Evolutionary conservation across 2,113 vertebrate genomes (phyloP).

Genomic region (Albula glossodonta): DNA sequence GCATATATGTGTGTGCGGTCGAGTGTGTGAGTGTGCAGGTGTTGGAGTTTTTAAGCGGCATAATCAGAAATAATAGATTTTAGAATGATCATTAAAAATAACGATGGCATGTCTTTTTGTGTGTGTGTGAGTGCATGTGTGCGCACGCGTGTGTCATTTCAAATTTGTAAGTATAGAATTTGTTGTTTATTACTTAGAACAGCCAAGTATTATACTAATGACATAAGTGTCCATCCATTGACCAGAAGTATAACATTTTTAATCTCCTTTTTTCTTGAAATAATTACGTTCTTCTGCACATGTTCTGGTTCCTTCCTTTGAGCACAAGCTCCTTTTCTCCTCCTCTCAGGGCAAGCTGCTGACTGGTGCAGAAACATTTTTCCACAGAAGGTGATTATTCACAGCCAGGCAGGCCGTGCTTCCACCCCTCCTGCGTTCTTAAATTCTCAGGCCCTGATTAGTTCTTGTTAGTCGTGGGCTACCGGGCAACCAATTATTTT

Average conservation of each 20-base stretch:
- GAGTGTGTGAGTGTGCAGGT: neutral
- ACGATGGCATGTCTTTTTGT: too few species aligned
- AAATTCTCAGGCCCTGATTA: conserved; percentile 33
- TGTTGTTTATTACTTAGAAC: neutral
- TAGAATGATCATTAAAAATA: too few species aligned
- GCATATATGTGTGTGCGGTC: neutral
- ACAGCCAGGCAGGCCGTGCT: neutral
- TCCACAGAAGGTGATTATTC: neutral
- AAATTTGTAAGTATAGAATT: neutral
- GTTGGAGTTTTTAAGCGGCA: neutral
- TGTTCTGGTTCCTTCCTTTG: neutral
- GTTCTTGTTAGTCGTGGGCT: conserved; percentile 35
- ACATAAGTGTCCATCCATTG: neutral
- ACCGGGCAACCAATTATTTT: conserved; percentile 35
- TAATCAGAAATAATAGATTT: neutral
- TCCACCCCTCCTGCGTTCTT: conserved; percentile 27
- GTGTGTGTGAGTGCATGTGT: too few species aligned
- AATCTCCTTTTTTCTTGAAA: conserved; percentile 10
- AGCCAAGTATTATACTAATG: neutral
- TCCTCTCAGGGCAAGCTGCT: neutral
- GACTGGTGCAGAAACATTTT: neutral
- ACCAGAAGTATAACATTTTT: neutral
- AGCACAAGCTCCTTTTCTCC: neutral
- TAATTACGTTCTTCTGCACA: neutral
- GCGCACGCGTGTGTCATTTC: neutral